Evolutionary conservation across 2,113 vertebrate genomes (phyloP).

Genomic region (Phaethornis superciliosus): DNA sequence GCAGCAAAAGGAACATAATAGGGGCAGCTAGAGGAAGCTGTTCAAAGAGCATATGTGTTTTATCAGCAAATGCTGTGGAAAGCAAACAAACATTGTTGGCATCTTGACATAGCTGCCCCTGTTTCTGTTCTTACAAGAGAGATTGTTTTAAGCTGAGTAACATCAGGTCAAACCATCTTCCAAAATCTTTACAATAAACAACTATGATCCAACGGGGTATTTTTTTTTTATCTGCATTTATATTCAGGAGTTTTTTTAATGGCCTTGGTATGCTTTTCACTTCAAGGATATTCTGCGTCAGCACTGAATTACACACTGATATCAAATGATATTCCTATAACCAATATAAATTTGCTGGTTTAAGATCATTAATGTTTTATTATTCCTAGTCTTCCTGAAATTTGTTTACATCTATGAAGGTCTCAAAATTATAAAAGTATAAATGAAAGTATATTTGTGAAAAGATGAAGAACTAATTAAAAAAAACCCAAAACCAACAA

Average conservation of each 20-base stretch:
- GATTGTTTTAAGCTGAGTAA: neutral
- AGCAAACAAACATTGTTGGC: neutral
- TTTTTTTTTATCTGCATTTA: constrained; percentile 21
- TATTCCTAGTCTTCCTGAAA: neutral
- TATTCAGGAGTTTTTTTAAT: neutral
- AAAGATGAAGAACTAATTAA: neutral
- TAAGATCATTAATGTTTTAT: neutral
- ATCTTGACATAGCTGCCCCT: no score
- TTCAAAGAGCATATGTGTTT: neutral
- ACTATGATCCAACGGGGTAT: neutral
- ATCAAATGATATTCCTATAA: constrained; percentile 8
- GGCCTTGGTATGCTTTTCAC: neutral
- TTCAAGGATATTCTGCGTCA: constrained; percentile 26
- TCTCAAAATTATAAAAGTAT: neutral
- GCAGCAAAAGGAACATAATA: neutral
- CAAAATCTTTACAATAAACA: neutral
- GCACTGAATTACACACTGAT: neutral
- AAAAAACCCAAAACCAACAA: no score
- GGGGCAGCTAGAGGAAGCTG: neutral
- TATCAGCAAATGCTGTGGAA: neutral
- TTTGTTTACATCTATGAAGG: neutral
- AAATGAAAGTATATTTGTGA: neutral
- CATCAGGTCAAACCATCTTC: neutral
- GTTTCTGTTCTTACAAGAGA: neutral
- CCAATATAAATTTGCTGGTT: neutral